Conservation (phyloP, 2,888 invertebrate species). For the Trissoscelio sp. region DNA sequence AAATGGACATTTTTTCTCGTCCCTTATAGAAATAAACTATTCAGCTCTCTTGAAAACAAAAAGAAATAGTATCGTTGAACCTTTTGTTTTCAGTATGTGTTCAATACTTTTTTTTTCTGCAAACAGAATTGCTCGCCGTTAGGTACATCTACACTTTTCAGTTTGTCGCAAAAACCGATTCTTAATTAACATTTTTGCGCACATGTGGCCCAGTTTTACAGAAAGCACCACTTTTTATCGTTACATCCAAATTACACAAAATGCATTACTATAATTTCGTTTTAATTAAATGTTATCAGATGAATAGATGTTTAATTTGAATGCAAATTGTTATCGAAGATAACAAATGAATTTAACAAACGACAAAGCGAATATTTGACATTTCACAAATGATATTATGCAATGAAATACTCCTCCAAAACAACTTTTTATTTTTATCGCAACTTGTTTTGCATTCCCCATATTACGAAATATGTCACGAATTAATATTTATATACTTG, state of each 20-base stretch:
- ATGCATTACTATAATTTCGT: no score
- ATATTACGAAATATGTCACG: not conserved
- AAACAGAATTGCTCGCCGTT: not conserved
- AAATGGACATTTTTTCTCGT: slow-evolving; percentile 11
- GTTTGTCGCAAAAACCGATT: no score
- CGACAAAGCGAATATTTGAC: no score
- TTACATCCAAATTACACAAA: no score
- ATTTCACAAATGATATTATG: no score
- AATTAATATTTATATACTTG: not conserved
- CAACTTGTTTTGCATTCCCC: not conserved
- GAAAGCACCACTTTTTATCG: no score
- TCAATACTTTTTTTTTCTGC: slow-evolving; percentile 15
- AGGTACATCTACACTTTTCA: not conserved
- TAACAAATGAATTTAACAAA: no score
- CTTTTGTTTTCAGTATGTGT: slow-evolving; percentile 17
- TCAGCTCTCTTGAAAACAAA: slow-evolving; percentile 1
- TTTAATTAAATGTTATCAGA: no score
- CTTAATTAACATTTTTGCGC: not conserved
- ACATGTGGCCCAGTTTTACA: not conserved
- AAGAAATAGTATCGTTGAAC: not conserved
- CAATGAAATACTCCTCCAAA: no score
- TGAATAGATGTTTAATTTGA: no score
- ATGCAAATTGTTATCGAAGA: no score
- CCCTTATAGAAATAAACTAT: slow-evolving; percentile 25
- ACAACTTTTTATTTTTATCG: not conserved